Conservation (phyloP, 2,888 invertebrate species). For the Lathronympha strigana region DNA sequence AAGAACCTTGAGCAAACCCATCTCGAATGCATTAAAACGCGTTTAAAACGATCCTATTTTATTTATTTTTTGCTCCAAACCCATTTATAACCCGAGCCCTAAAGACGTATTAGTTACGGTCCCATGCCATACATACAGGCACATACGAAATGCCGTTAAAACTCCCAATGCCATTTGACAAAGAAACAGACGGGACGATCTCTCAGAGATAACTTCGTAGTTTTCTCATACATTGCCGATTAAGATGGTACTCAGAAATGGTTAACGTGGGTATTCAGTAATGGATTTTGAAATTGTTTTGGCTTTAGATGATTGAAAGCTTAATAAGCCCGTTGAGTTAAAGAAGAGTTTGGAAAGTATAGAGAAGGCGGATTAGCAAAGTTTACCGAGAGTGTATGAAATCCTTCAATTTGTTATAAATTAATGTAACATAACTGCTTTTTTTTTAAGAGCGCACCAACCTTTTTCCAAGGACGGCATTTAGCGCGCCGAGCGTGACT, state of each 20-base stretch:
- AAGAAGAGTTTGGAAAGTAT: slow-evolving; percentile 13
- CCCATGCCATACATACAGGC: slow-evolving; percentile 59
- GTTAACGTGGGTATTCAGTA: neutral
- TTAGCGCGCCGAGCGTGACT: no score
- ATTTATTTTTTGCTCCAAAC: slow-evolving; percentile 70
- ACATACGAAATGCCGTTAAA: slow-evolving; percentile 34
- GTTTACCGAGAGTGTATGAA: no score
- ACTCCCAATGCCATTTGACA: slow-evolving; percentile 34
- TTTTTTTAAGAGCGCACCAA: no score
- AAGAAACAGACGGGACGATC: slow-evolving; percentile 14
- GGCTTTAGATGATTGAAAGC: slow-evolving; percentile 1
- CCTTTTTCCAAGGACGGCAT: no score
- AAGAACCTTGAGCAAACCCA: slow-evolving; percentile 32
- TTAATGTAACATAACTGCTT: no score
- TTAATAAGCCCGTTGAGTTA: neutral
- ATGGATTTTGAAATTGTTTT: slow-evolving; percentile 7
- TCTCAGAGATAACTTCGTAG: slow-evolving; percentile 1
- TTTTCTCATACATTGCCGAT: slow-evolving; percentile 6
- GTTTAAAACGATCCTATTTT: slow-evolving; percentile 45
- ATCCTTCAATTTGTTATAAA: neutral
- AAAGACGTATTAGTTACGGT: slow-evolving; percentile 77
- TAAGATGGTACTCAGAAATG: neutral
- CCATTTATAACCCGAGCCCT: slow-evolving; percentile 49
- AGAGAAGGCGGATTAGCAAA: slow-evolving; percentile 1
- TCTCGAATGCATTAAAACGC: slow-evolving; percentile 34